phyloP scores from a whole-genome alignment of 2,888 invertebrate genomes.

The Hermaeophaga mercurialis region DNA sequence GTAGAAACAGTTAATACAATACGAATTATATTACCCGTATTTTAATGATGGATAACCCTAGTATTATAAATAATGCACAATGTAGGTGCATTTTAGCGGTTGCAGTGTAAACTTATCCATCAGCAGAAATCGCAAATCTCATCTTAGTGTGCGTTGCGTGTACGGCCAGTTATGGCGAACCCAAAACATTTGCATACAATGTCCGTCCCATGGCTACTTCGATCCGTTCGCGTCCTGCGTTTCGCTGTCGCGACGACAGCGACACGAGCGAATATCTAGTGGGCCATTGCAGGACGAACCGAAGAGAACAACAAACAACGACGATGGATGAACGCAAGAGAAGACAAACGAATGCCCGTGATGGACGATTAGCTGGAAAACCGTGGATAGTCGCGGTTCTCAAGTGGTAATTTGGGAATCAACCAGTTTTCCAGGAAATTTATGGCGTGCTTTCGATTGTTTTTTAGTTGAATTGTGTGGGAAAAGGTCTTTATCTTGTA shows the following conservation, averaged over 20 bases:
- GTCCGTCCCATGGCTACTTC: slow-evolving; percentile 12
- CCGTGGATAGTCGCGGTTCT: background rate
- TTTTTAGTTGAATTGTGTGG: no score
- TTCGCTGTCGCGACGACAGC: background rate
- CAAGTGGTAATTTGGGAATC: slow-evolving; percentile 4
- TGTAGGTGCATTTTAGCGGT: no score
- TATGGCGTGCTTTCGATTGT: no score
- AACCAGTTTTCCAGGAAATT: background rate
- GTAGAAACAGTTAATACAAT: no score
- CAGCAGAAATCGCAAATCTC: slow-evolving; percentile 14
- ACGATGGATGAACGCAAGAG: background rate
- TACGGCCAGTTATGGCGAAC: slow-evolving; percentile 8
- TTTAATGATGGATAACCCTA: no score
- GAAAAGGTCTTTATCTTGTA: no score
- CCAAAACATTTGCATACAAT: slow-evolving; percentile 11
- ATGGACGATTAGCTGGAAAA: slow-evolving; percentile 11
- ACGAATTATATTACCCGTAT: no score
- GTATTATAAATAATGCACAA: no score
- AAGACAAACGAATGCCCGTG: slow-evolving; percentile 5
- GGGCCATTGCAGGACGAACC: slow-evolving; percentile 4
- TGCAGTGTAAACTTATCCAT: no score
- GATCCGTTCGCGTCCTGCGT: slow-evolving; percentile 5
- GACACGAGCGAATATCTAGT: background rate
- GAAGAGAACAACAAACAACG: background rate
- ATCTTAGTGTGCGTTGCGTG: slow-evolving; percentile 12